phyloP scores from a whole-genome alignment of 2,113 vertebrate genomes.

The Ceyx cyanopectus region DNA sequence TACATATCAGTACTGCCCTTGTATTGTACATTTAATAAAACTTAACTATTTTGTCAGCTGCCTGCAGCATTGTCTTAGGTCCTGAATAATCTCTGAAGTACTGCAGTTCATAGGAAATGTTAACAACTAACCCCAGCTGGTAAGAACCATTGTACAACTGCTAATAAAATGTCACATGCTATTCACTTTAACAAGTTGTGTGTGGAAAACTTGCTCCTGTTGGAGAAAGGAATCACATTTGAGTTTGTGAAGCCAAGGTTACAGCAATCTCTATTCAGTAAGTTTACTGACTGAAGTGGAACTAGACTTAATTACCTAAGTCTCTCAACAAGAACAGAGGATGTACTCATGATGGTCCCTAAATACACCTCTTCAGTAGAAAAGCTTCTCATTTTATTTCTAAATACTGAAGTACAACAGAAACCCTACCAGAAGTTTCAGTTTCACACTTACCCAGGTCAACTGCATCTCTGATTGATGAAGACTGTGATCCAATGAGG shows the following conservation, averaged over 20 bases:
- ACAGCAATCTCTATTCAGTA: neutral
- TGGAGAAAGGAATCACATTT: neutral
- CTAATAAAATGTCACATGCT: neutral
- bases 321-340: neutral
- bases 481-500: constrained; percentile 84
- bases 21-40: neutral
- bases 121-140: neutral
- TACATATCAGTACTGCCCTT: neutral
- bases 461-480: constrained; percentile 88
- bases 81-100: neutral
- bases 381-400: neutral
- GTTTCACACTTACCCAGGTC: constrained; percentile 87
- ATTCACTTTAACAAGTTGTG: neutral
- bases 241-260: neutral
- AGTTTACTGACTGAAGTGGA: neutral
- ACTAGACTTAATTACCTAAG: neutral
- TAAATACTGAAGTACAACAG: neutral
- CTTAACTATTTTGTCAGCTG: neutral
- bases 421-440: neutral
- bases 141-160: neutral
- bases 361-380: neutral
- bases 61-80: neutral
- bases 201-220: neutral
- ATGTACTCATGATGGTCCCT: neutral
- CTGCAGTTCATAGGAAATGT: neutral